Base-by-base conservation (phyloP, 2,888 invertebrate species). In the Pristionchus fissidentatus region DNA sequence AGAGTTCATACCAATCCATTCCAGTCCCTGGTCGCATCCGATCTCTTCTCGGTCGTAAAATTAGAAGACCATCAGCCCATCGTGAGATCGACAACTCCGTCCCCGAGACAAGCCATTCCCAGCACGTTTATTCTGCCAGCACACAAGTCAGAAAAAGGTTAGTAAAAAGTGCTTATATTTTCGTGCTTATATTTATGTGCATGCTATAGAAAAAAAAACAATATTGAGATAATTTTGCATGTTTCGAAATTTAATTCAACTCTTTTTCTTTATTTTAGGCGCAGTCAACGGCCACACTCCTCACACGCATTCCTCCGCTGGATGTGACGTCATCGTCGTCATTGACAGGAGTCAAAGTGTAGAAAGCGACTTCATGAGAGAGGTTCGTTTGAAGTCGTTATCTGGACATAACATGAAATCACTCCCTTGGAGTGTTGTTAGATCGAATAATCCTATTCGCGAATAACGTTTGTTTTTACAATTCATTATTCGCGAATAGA, bases 291-390 rank as follows among this genome's bases (percentile, higher is more conserved):
- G 79, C 3, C 79, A 79, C 41, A 57, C 26, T 5, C 55, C 79
- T n/a, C 22, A 55, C 55, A 57, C 41, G 0, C 79, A 79, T 41
- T 22, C 79, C 0, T 19, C 52, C 1, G 79, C 79, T 4, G 80
- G 82, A 49, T 89, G 89, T 66, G 84, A 86, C 32, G 46, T 90
- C 22, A 57, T 90, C 41, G 62, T 90, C 81, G 78, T 90, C 35
- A 60, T 90, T 57, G 90, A 90, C 79, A 84, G 87, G 13, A 85
- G 87, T 35, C 86, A 86, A 41, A 83, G 84, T 70, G 85, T 86
- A 3, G 82, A 83, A 26, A 83, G 83, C 43, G 89, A 88, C 38
- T 89, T 87, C 49, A 49, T 62, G 35, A 83, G 80, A 81, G 80
- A 81, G 46, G 80, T 81, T 1, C 10, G 41, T 13, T n/a, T n/a